These are phyloP conservation scores for Uria aalge DNA, from an alignment of 2,113 vertebrate genomes.

Conservation along the genomic window DNA sequence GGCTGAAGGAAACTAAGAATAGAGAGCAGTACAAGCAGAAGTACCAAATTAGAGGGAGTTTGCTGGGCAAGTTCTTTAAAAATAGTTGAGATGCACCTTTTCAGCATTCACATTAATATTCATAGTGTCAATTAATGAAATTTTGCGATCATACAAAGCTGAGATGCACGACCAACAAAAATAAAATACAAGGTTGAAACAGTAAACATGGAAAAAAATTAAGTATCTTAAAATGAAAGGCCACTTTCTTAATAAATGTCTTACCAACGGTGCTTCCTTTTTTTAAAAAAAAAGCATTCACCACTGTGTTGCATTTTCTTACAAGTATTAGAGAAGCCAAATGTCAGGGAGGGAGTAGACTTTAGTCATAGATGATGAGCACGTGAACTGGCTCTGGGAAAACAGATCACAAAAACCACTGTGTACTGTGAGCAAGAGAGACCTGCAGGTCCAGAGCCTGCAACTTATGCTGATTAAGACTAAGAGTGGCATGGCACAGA, in stretches of 20 bases:
- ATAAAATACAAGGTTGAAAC: neutral
- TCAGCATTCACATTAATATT: neutral
- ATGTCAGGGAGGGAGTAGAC: neutral
- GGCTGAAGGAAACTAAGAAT: neutral
- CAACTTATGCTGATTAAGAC: neutral
- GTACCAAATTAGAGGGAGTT: neutral
- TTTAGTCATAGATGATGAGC: neutral
- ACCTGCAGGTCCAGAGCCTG: neutral
- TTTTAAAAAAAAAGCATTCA: neutral
- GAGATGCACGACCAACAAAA: neutral
- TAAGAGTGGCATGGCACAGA: neutral
- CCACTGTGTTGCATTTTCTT: neutral
- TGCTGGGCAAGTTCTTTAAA: neutral
- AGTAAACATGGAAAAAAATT: neutral
- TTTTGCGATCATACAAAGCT: neutral
- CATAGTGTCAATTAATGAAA: neutral
- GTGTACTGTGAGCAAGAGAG: neutral
- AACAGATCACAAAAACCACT: neutral
- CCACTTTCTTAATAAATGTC: neutral
- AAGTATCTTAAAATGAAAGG: neutral
- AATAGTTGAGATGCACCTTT: neutral
- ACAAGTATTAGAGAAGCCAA: neutral
- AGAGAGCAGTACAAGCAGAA: neutral
- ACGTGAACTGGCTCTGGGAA: neutral
- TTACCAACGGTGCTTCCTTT: neutral